Conservation (phyloP, 1,140 invertebrate genomes). For the Brachionus calyciflorus region DNA sequence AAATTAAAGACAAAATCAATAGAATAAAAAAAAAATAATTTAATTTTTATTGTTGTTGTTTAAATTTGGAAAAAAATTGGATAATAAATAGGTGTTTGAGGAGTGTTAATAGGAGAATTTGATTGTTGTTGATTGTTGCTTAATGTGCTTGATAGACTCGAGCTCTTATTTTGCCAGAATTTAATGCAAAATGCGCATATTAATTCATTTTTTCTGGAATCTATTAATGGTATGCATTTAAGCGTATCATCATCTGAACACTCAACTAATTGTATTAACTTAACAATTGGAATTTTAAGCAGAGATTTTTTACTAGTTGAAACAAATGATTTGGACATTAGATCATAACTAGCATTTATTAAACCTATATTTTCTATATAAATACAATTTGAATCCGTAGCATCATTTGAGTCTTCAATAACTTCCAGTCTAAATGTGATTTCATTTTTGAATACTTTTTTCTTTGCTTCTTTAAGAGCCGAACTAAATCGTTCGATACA, state of each 20-base stretch:
- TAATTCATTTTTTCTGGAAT: not conserved
- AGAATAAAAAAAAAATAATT: too few relatives aligned
- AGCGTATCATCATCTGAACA: not conserved
- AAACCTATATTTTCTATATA: not conserved
- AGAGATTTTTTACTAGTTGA: not conserved
- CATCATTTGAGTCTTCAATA: not conserved
- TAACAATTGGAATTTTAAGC: not conserved
- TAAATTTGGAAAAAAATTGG: not conserved
- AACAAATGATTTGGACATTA: constrained; percentile 13
- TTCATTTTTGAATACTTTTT: not conserved
- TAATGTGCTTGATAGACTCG: constrained; percentile 15
- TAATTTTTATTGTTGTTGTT: too few relatives aligned
- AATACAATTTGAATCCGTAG: not conserved
- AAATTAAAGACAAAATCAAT: too few relatives aligned
- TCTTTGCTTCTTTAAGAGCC: not conserved
- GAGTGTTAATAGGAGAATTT: not conserved
- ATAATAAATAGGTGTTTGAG: not conserved
- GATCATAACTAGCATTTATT: constrained; percentile 6
- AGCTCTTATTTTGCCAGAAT: not conserved
- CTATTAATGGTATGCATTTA: not conserved
- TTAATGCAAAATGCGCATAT: constrained; percentile 10
- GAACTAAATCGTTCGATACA: not conserved
- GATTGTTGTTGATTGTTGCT: not conserved
- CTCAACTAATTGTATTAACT: not conserved
- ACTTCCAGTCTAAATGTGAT: not conserved